Base-by-base conservation (phyloP, 2,113 vertebrate genomes). In the Aegithalos caudatus region DNA sequence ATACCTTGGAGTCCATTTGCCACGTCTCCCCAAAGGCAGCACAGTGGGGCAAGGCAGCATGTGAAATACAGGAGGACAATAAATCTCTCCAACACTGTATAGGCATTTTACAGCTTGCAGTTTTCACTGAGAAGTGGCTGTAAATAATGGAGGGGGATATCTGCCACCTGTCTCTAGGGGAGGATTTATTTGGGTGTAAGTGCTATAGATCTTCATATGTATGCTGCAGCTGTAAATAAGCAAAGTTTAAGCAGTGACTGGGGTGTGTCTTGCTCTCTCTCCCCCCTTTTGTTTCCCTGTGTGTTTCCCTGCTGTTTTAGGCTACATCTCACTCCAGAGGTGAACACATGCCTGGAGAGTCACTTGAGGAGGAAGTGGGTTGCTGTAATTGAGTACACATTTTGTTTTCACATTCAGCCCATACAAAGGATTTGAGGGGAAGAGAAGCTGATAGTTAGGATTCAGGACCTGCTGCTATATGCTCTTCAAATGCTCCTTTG, bases 101-200 rank as follows among this genome's bases (percentile, higher is more conserved):
- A 94, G 95, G 88, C 96, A 91, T 96, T 97, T 97, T 97, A 96
- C 97, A 95, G 62, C 94, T 96, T 93, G 96, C 97, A 82, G 92
- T 97, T 97, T 96, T 94, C 97, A 91, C 92, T 96, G 76, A 94
- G 94, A 94, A 97, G 94, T 90, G 64, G 93, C 78, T 92, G 78
- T 97, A 97, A 97, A 97, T 97, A 96, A 97, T 62, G 60, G 78
- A 96, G 79, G 65, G 91, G 83, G 83, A 96, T 94, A 96, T 95
- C 94, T 97, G 97, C 95, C 97, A 96, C 95, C 91, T 97, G 97
- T 96, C 95, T 97, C 93, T 86, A 79, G 77, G 38, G 65, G 90
- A 96, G 88, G 92, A 97, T 97, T 97, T 97, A 97, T 97, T 87
- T 90, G 86, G 90, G 95, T 89, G 91, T 86, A 93, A 96, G 95